Evolutionary conservation across 2,113 vertebrate species (phyloP).

Genomic region (Dicrurus megarhynchus): DNA sequence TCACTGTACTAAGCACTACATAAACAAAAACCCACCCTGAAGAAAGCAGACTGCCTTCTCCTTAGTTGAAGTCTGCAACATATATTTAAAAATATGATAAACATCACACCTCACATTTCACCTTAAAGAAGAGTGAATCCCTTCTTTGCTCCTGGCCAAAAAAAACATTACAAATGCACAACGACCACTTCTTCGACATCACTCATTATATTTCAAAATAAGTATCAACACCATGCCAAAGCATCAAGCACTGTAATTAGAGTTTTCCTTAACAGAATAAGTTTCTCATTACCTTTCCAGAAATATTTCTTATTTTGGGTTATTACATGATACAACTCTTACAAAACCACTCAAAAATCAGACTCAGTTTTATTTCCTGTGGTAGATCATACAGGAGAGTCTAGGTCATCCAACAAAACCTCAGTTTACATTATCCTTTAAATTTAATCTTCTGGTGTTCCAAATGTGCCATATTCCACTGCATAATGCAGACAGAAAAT

Average conservation of each 20-base stretch:
- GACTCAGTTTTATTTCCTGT: background rate
- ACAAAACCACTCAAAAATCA: background rate
- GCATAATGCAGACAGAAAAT: background rate
- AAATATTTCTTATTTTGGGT: background rate
- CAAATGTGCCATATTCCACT: background rate
- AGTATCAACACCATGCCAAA: background rate
- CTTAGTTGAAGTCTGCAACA: background rate
- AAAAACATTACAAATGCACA: background rate
- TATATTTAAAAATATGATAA: background rate
- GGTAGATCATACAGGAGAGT: background rate
- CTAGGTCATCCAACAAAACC: background rate
- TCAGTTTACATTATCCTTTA: background rate
- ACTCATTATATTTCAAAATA: background rate
- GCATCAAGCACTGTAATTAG: background rate
- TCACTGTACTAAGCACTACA: background rate
- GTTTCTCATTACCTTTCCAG: background rate
- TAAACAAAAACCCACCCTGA: slow-evolving; percentile 1
- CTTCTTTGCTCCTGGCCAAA: background rate
- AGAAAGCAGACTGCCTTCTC: background rate
- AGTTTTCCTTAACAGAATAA: background rate
- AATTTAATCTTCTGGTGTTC: background rate
- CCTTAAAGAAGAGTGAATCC: background rate
- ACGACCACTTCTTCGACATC: background rate
- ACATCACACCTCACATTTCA: background rate
- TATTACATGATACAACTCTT: background rate